Evolutionary conservation across 2,797 vertebrate genomes (phyloP).

Genomic region (Neomorphus geoffroyi): DNA sequence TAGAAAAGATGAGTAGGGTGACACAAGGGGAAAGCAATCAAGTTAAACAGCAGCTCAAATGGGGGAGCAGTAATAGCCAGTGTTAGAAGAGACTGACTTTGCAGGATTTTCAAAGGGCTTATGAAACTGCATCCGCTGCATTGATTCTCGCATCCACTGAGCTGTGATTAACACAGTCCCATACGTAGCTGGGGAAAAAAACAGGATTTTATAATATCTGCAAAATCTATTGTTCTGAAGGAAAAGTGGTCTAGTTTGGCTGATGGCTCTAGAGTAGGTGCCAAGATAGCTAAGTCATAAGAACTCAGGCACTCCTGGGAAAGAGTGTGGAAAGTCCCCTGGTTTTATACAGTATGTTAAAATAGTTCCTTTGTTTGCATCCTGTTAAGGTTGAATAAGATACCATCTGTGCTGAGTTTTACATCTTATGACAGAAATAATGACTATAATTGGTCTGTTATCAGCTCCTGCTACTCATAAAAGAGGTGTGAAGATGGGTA

Average conservation of each 20-base stretch:
- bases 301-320: constrained; percentile 19
- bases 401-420: constrained; percentile 35
- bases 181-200: not conserved
- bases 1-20: not conserved
- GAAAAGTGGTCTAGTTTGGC: constrained; percentile 42
- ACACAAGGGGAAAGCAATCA: not conserved
- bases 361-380: constrained; percentile 53
- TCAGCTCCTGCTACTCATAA: not conserved
- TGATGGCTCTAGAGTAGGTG: not conserved
- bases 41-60: not conserved
- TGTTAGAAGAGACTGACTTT: not conserved
- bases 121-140: not conserved
- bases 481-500: not conserved
- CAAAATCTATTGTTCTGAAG: constrained; percentile 54
- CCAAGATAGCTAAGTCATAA: constrained; percentile 44
- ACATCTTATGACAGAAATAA: constrained; percentile 5
- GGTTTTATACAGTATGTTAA: constrained; percentile 13
- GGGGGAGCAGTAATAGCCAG: not conserved
- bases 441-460: constrained; percentile 6
- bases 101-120: not conserved
- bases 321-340: constrained; percentile 30
- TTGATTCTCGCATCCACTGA: not conserved
- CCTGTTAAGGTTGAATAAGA: constrained; percentile 34
- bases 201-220: constrained; percentile 42
- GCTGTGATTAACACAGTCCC: constrained; percentile 24